These are phyloP conservation scores for Dromaius novaehollandiae DNA, from an alignment of 2,113 vertebrate species.

Conservation along the genomic window DNA sequence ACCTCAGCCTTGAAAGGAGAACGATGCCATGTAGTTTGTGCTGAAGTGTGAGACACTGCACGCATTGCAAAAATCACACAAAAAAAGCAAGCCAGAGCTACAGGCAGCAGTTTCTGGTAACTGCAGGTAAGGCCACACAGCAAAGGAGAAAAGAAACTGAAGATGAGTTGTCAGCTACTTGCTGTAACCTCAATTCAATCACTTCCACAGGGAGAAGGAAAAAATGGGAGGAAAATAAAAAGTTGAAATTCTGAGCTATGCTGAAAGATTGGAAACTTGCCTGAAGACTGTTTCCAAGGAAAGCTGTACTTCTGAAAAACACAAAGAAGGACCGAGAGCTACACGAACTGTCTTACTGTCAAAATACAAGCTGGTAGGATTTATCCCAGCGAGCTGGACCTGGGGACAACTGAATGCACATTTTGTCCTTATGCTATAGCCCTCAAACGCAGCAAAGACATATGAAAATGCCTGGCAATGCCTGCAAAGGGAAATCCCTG, in stretches of 20 bases:
- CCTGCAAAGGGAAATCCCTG: not conserved
- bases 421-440: too few relatives aligned
- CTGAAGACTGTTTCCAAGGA: not conserved
- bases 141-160: not conserved
- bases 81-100: not conserved
- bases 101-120: not conserved
- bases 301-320: not conserved
- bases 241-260: not conserved
- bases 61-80: accelerated
- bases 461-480: accelerated
- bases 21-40: not conserved
- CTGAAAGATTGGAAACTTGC: not conserved
- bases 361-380: not conserved
- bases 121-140: accelerated
- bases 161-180: not conserved
- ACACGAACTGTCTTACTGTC: not conserved
- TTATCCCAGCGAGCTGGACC: not conserved
- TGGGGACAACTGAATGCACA: not conserved
- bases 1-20: not conserved
- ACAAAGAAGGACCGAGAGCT: not conserved
- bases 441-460: not conserved
- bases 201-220: not conserved
- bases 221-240: accelerated
- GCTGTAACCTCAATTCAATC: not conserved
- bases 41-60: not conserved